Evolutionary conservation across 2,113 vertebrate genomes (phyloP).

Genomic region (Nyctereutes procyonoides): DNA sequence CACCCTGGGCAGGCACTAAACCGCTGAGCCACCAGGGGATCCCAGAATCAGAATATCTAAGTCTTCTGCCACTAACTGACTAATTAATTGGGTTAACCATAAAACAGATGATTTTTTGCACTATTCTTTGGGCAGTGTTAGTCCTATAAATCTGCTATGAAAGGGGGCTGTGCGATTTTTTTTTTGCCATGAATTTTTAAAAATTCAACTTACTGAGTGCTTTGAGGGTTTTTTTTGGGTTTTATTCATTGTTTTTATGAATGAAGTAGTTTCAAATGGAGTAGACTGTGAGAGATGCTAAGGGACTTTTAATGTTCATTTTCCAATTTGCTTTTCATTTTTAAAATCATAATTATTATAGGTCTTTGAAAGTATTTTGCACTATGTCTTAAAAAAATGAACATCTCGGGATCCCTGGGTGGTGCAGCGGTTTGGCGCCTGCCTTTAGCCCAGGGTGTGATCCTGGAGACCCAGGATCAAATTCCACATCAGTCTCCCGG

Average conservation of each 20-base stretch:
- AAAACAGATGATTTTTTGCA: slow-evolving; percentile 29
- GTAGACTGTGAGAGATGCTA: not conserved
- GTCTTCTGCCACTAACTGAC: slow-evolving; percentile 18
- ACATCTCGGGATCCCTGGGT: too few relatives aligned
- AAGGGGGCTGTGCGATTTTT: not conserved
- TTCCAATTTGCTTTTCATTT: slow-evolving; percentile 2
- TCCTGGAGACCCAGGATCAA: too few relatives aligned
- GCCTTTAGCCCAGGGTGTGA: too few relatives aligned
- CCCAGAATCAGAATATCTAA: slow-evolving; percentile 19
- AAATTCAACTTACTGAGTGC: not conserved
- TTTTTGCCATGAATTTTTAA: not conserved
- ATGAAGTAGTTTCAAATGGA: not conserved
- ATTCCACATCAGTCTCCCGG: too few relatives aligned
- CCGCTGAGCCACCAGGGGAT: too few relatives aligned
- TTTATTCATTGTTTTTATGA: slow-evolving; percentile 52
- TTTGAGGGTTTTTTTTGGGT: not conserved
- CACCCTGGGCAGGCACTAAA: too few relatives aligned
- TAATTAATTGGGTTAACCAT: slow-evolving; percentile 32
- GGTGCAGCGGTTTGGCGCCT: too few relatives aligned
- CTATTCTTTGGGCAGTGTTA: not conserved
- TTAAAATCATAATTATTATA: not conserved
- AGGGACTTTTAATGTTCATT: not conserved
- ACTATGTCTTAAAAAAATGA: not conserved
- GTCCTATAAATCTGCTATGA: slow-evolving; percentile 49
- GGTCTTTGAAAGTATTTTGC: not conserved